Evolutionary conservation across 1,140 invertebrate species (phyloP), one percentile per base, ranked within the genome.

Genomic region (Nixonia krombeini): DNA sequence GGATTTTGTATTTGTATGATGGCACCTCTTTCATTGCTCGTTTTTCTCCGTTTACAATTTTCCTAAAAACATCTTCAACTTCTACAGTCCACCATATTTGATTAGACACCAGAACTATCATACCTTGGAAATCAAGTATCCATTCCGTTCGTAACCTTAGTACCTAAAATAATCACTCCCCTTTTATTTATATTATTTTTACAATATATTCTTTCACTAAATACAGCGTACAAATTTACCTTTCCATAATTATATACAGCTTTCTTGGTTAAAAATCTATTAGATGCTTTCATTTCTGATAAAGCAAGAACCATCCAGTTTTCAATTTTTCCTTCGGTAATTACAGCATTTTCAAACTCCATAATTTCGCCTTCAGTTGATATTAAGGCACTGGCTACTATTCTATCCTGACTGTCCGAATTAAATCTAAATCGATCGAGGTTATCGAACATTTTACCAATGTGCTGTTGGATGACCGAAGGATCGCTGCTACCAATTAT

Each of bases 371-470:
- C 88, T 85, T 96, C 95, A 59, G 88, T 89, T 0, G 95, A 96
- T 53, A 95, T 90, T 89, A 97, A 91, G 29, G 91, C 94, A 13
- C 87, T 90, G 0, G 91, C 93, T 12, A 91, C 80, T 1, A 87
- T 87, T 29, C 88, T 85, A 45, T 90, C 89, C 2, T 87, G 87
- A 47, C 85, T 87, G 69, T 92, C 90, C 18, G 87, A 82, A 21
- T 83, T 84, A 52, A 96, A 85, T 44, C 88, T 86, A 47, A 96
- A 85, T 37, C 90, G 89, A 70, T 91, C 89, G 8, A 97, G 90
- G 78, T 96, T 96, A 78, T 96, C 94, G 84, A 94, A 97, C 93
- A 97, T 96, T 88, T 97, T 97, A 37, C 95, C 93, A 87, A 96
- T 94, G 74, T 97, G 93, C 74, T 95, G 92, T 83, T 97, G 94